Percentiles rank a stretch among this genome's conserved stretches.
phyloP scores from a whole-genome alignment of 2,888 invertebrate genomes.

The Ectobius pallidus region DNA sequence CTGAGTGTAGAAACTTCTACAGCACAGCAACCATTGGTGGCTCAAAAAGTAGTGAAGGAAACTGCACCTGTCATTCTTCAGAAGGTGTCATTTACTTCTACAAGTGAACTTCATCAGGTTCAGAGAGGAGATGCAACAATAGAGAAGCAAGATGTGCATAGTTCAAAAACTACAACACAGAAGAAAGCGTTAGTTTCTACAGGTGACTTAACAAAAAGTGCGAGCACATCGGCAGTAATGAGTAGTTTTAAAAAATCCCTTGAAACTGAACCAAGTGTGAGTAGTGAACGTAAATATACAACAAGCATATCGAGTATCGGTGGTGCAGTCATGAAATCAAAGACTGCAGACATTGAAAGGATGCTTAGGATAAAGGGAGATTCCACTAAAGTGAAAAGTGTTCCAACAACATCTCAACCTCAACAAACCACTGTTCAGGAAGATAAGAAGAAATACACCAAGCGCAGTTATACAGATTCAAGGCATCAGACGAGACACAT shows the following conservation, averaged over 20 bases:
- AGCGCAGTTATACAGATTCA: slow-evolving; percentile 65
- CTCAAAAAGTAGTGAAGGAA: slow-evolving; percentile 37
- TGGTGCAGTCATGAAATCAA: slow-evolving; percentile 67
- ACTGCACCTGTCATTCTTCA: slow-evolving; percentile 40
- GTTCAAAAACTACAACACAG: background rate
- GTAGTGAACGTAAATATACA: slow-evolving; percentile 55
- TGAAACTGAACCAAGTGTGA: slow-evolving; percentile 31
- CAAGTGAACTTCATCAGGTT: slow-evolving; percentile 61
- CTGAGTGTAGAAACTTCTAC: slow-evolving; percentile 18
- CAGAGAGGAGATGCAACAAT: slow-evolving; percentile 34
- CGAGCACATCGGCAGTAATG: slow-evolving; percentile 34
- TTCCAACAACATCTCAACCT: slow-evolving; percentile 41
- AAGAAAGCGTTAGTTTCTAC: background rate
- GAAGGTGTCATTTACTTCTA: slow-evolving; percentile 60
- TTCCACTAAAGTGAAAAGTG: background rate
- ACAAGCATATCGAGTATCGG: slow-evolving; percentile 70
- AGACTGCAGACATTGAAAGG: slow-evolving; percentile 71
- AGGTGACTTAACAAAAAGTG: slow-evolving; percentile 37
- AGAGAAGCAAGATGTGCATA: slow-evolving; percentile 10
- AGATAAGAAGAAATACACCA: slow-evolving; percentile 66
- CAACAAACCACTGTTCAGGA: slow-evolving; percentile 55
- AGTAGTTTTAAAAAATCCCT: slow-evolving; percentile 10
- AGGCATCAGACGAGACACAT: slow-evolving; percentile 65
- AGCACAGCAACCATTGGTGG: background rate
- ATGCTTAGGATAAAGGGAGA: slow-evolving; percentile 50